Conservation (phyloP, 92 coral and sea anemone genomes). For the Metridium senile region DNA sequence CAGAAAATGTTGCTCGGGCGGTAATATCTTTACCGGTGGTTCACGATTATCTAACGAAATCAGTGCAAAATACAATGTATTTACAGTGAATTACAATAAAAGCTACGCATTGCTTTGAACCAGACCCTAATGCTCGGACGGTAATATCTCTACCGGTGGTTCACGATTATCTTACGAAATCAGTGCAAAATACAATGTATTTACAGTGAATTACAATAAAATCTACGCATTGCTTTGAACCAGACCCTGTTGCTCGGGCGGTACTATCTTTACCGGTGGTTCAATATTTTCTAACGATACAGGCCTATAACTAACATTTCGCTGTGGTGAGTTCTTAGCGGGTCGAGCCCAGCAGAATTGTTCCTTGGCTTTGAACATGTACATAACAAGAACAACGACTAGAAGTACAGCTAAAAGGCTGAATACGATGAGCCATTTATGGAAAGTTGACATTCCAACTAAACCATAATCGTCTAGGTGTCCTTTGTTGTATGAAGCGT, state of each 20-base stretch:
- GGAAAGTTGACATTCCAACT: slow-evolving; percentile 61
- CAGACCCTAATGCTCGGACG: not conserved
- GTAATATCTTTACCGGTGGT: not conserved
- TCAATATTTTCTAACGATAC: slow-evolving; percentile 54
- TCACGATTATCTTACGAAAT: slow-evolving; percentile 1
- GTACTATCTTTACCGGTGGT: not conserved
- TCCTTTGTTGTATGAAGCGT: not conserved
- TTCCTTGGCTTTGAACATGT: slow-evolving; percentile 69
- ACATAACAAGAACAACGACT: slow-evolving; percentile 67
- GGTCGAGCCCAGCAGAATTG: slow-evolving; percentile 76
- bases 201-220: not conserved
- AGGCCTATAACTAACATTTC: slow-evolving; percentile 54
- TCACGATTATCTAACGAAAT: slow-evolving; percentile 1
- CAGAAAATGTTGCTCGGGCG: slow-evolving; percentile 4
- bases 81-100: not conserved
- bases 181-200: not conserved
- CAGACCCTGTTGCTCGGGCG: slow-evolving; percentile 3
- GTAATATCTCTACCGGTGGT: not conserved
- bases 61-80: not conserved
- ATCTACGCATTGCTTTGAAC: not conserved
- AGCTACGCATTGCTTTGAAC: not conserved
- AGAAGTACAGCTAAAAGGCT: slow-evolving; percentile 71
- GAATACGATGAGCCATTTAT: slow-evolving; percentile 77
- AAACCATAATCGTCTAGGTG: not conserved
- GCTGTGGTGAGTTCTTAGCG: slow-evolving; percentile 28